Conservation (phyloP, 2,888 invertebrate species). For the Desoria tigrina region DNA sequence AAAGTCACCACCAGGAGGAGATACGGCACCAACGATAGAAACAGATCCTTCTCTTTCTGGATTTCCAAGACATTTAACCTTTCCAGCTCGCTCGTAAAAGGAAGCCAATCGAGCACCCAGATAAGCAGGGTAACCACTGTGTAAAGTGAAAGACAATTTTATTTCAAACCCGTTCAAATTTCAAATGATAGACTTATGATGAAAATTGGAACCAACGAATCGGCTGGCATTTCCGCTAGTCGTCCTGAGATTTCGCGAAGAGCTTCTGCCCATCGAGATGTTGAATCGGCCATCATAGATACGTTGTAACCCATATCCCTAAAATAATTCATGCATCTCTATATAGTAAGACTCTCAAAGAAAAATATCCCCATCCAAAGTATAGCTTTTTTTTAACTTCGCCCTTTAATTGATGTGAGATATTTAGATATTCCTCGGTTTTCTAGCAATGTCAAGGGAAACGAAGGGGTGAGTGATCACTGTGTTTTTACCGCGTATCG, state of each 20-base stretch:
- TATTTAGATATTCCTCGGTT: no score
- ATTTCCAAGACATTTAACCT: constrained; percentile 95
- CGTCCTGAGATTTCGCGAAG: constrained; percentile 99
- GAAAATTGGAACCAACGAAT: constrained; percentile 57
- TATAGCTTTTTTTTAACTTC: no score
- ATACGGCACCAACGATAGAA: constrained; percentile 99
- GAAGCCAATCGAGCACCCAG: constrained; percentile 96
- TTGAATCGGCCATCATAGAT: constrained; percentile 99
- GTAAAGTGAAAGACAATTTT: constrained; percentile 1
- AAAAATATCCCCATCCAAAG: no score
- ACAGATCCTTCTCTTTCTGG: constrained; percentile 98
- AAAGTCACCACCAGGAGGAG: constrained; percentile 93
- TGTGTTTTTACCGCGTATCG: no score
- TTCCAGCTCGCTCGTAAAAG: constrained; percentile 99
- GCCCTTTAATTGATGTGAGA: no score
- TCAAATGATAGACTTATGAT: background rate
- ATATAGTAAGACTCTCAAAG: no score
- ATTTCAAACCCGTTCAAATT: constrained; percentile 1
- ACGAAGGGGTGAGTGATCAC: no score
- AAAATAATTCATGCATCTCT: no score
- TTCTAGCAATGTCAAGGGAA: no score
- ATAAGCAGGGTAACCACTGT: constrained; percentile 97
- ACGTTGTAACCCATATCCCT: constrained; percentile 88
- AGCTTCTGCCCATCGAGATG: constrained; percentile 99
- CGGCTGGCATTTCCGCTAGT: constrained; percentile 99